phyloP scores from a whole-genome alignment of 1,140 invertebrate genomes.

The Carposina sasakii region DNA sequence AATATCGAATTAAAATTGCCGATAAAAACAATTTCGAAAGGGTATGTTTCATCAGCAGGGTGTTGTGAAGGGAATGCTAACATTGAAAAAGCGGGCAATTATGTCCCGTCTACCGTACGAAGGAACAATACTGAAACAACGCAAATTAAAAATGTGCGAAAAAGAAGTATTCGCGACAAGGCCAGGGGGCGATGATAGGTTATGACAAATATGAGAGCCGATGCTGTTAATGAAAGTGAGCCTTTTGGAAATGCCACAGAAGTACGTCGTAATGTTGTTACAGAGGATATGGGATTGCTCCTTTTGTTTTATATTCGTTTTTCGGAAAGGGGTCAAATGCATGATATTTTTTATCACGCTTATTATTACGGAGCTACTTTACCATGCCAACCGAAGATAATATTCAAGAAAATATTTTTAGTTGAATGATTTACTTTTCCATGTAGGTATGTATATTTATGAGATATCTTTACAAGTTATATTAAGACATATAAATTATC shows the following conservation, averaged over 20 bases:
- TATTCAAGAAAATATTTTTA: too few species aligned
- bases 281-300: too few species aligned
- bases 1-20: background rate
- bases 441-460: too few species aligned
- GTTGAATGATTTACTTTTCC: too few species aligned
- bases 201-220: slow-evolving; percentile 70
- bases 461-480: too few species aligned
- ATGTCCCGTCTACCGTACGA: slow-evolving; percentile 28
- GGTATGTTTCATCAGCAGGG: slow-evolving; percentile 4
- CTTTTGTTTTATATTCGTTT: too few species aligned
- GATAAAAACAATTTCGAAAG: background rate
- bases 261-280: slow-evolving; percentile 30
- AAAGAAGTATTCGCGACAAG: slow-evolving; percentile 42
- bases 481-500: too few species aligned
- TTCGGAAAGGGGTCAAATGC: too few species aligned
- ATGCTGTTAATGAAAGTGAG: slow-evolving; percentile 68
- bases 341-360: too few species aligned
- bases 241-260: slow-evolving; percentile 43
- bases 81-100: slow-evolving; percentile 23
- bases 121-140: slow-evolving; percentile 58
- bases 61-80: slow-evolving; percentile 31
- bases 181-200: slow-evolving; percentile 42
- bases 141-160: slow-evolving; percentile 65
- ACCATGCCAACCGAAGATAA: too few species aligned
- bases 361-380: too few species aligned